phyloP scores from a whole-genome alignment of 2,888 invertebrate species.

The Microctonus aethiopoides region DNA sequence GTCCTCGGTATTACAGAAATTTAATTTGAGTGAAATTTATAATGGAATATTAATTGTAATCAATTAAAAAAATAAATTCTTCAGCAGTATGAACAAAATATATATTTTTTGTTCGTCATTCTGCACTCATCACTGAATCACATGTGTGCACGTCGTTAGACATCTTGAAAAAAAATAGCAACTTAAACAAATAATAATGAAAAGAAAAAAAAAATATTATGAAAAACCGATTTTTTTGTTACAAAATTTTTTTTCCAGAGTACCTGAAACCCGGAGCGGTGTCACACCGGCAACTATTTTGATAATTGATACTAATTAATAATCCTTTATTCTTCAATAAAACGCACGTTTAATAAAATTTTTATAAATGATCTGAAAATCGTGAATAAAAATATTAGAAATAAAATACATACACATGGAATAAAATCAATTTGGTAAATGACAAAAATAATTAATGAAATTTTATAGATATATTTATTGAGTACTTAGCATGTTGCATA shows the following conservation, averaged over 20 bases:
- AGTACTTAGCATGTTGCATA: constrained; percentile 66
- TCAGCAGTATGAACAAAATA: background rate
- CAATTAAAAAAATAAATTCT: background rate
- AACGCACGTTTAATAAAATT: too few species aligned
- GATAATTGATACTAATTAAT: too few species aligned
- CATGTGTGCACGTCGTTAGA: background rate
- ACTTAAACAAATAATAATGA: too few species aligned
- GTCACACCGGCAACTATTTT: background rate
- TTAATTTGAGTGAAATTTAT: background rate
- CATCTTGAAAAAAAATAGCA: background rate
- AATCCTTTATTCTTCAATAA: too few species aligned
- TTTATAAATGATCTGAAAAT: too few species aligned
- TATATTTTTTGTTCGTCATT: background rate
- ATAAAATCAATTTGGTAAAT: background rate
- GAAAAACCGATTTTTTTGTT: too few species aligned
- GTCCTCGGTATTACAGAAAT: background rate
- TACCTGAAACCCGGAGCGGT: background rate
- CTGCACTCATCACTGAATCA: background rate
- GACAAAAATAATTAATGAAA: constrained; percentile 44
- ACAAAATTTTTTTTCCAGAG: background rate
- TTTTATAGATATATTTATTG: constrained; percentile 68
- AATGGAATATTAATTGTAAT: background rate
- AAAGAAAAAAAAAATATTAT: too few species aligned
- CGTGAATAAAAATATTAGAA: too few species aligned
- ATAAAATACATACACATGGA: too few species aligned